A percentile compares a stretch with the other conserved stretches of the same genome.
Conservation (phyloP, 2,113 vertebrate genomes). For the Rhadina sibilatrix region DNA sequence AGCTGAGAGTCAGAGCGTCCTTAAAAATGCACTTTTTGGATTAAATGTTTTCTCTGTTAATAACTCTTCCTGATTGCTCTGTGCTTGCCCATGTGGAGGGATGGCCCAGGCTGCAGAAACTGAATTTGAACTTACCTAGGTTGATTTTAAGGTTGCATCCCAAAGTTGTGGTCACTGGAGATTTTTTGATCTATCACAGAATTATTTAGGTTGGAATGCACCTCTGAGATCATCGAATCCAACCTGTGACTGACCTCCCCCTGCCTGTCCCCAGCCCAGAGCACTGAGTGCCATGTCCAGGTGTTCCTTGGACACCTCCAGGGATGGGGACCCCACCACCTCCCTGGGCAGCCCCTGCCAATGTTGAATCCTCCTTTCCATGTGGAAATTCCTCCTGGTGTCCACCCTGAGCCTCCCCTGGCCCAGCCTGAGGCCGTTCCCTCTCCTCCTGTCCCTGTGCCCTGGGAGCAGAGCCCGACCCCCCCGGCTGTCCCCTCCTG, state of each 20-base stretch:
- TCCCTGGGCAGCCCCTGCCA: neutral
- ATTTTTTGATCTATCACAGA: neutral
- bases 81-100: neutral
- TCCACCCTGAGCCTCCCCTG: accelerated
- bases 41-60: neutral
- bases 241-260: neutral
- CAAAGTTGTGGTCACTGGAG: neutral
- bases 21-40: neutral
- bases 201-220: neutral
- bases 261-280: neutral
- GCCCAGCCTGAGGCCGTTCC: neutral
- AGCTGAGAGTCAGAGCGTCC: neutral
- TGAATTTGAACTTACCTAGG: neutral
- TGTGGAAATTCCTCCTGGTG: accelerated
- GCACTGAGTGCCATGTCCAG: accelerated
- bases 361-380: accelerated
- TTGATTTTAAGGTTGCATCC: neutral
- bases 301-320: neutral
- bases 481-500: neutral
- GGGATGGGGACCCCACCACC: neutral
- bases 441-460: neutral
- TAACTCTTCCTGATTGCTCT: neutral
- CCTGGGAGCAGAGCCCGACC: neutral
- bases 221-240: accelerated
- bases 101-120: neutral